Percentiles rank a stretch among this genome's conserved stretches.
These are phyloP conservation scores for Meliscaeva auricollis DNA, from an alignment of 2,888 invertebrate species.

Conservation along the genomic window DNA sequence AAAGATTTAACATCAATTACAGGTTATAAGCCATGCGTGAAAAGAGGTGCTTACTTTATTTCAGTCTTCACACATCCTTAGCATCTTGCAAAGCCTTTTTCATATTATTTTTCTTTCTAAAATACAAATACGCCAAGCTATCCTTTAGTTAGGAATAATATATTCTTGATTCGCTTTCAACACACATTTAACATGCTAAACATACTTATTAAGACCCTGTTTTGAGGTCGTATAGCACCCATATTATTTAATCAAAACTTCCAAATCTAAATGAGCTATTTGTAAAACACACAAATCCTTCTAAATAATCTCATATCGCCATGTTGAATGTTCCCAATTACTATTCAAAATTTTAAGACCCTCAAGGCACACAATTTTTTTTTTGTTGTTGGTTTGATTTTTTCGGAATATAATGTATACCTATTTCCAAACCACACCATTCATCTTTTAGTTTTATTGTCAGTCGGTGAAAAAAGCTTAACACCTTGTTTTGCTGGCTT, in stretches of 20 bases:
- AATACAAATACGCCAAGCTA: not conserved
- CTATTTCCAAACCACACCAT: slow-evolving; percentile 30
- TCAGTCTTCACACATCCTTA: slow-evolving; percentile 11
- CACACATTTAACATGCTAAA: slow-evolving; percentile 46
- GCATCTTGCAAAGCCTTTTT: not conserved
- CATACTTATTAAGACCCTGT: slow-evolving; percentile 63
- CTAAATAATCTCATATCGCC: slow-evolving; percentile 51
- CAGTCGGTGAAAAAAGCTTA: slow-evolving; percentile 51
- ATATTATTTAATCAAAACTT: slow-evolving; percentile 58
- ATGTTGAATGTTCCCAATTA: slow-evolving; percentile 47
- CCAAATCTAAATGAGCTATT: slow-evolving; percentile 71
- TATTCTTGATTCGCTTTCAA: slow-evolving; percentile 11
- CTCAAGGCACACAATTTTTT: slow-evolving; percentile 9
- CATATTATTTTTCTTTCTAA: not conserved
- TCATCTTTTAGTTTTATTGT: slow-evolving; percentile 54
- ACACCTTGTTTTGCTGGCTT: slow-evolving; percentile 66
- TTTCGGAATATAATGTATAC: no score
- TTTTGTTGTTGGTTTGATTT: not conserved
- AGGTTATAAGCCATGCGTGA: not conserved
- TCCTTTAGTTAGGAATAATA: not conserved
- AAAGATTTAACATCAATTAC: no score
- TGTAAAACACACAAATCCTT: slow-evolving; percentile 70
- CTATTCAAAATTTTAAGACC: slow-evolving; percentile 30
- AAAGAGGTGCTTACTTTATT: not conserved
- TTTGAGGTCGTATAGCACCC: slow-evolving; percentile 12